Evolutionary conservation across 2,888 invertebrate species (phyloP), one percentile per base, ranked within the genome.

Genomic region (Noctua janthina): DNA sequence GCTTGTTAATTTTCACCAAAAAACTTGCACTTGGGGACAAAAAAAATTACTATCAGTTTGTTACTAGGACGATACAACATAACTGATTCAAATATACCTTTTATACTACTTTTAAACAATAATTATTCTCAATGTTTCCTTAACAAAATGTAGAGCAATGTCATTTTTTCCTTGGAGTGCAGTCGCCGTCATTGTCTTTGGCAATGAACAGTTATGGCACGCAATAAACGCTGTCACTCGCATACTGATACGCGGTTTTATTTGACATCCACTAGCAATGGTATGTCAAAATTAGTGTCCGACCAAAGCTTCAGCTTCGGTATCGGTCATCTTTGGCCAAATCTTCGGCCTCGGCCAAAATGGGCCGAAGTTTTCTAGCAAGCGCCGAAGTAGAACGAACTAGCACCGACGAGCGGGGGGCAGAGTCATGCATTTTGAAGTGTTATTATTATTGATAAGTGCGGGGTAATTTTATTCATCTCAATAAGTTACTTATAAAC

Each of bases 181-280:
- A 78, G 62, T 66, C 72, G 54, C 71, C 70, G 64, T 78, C 81
- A 77, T 82, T 89, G 88, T 89, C 85, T 89, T 88, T 78, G 82
- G 82, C 82, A 84, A 76, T 84, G 84, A 81, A 85, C 89, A 87
- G 89, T 88, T 89, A 87, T 72, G 74, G 75, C 70, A 71, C 78
- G 83, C 73, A 66, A 69, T 67, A 54, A 64, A 78, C 68, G 68
- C 59, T 69, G 51, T 70, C 81, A 43, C 82, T 66, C 76, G 89
- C 89, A 89, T 90, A 88, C 88, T 76, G 78, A 89, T 73, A 35
- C 11, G 17, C 23, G n/a, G 70, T 71, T 80, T 83, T 80, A 70
- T 84, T 89, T 82, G 59, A 78, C 78, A 74, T 74, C 8, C 13
- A 72, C 29, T 80, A 49, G 62, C 54, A 74, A 46, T 86, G 81